Evolutionary conservation across 2,113 vertebrate species (phyloP), one percentile per base, ranked within the genome.

Genomic region (Callipepla californica): DNA sequence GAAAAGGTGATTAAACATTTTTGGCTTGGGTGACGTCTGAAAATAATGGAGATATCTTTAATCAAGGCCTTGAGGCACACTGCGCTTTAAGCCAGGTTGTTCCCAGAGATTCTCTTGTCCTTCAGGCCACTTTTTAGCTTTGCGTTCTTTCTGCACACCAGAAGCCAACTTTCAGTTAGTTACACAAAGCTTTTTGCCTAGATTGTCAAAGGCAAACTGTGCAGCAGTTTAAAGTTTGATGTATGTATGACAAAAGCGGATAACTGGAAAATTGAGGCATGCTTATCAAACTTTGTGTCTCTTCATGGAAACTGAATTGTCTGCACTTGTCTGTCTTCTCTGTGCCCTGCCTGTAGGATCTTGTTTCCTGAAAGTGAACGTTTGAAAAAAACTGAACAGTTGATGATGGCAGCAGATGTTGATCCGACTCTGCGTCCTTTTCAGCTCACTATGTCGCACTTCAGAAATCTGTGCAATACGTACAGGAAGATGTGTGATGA

Each of bases 351-450:
- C 79, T 93, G 75, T 97, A 99, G 99, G 91, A 98, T 98, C 96
- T 89, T 99, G 94, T 99, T 99, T 96, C 99, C 99, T 1, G 98
- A 98, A 97, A 97, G 89, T 1, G 92, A 94, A 34, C 98, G 99
- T 13, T 42, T 94, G 5, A 96, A 98, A 91, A 97, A 98, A 95
- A 98, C 98, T 0, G 97, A 97, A 80, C 97, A 97, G 86, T 96
- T 99, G 96, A 92, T 99, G 82, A 94, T 95, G 94, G 28, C 76
- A 83, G 99, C 99, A 2, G 96, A 99, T 6, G 97, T 99, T 91
- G 98, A 99, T 93, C 99, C 99, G 22, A 98, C 97, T 17, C 96
- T 99, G 3, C 98, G 98, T 26, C 98, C 99, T 13, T 42, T 92
- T 42, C 97, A 99, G 25, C 98, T 99, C 87, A 98, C 98, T 23